Base-by-base conservation (phyloP, 1,140 invertebrate genomes). In the Rhysida immarginata region DNA sequence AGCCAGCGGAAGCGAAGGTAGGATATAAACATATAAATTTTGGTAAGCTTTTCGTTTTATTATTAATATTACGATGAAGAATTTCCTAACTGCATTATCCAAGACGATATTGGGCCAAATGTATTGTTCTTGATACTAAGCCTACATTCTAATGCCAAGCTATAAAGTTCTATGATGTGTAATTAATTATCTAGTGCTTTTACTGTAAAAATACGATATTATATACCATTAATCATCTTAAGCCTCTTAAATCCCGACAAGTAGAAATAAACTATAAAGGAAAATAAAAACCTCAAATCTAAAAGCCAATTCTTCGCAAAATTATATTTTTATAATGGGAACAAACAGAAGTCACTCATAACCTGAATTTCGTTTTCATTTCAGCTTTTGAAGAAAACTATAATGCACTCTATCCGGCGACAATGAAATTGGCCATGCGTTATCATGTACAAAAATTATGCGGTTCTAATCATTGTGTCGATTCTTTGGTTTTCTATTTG, bases 401-500 rank as follows among this genome's bases (percentile, higher is more conserved):
- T 2, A 63, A 65, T 13, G 59, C 60, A 14, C 64, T 75, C 2
- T 69, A 71, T 58, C 71, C 76, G 0, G 67, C 75, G 0, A 68
- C 69, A 8, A 66, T 75, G 63, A 78, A 78, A 62, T 58, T 71
- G 1, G 71, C 69, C 2, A 55, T 77, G 23, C 63, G 76, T 14
- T 72, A 74, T 56, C 75, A 77, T 62, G 61, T 77, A 2, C 63
- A 66, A 54, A 71, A 68, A 2, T 43, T 77, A 24, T 78, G 77
- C 61, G 61, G 64, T 29, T 64, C 67, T 0, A 57, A 67, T 0
- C 70, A 73, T 53, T 78, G 77, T 54, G 72, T 71, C 0, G 75
- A 78, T 59, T 70, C 74, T 0, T 63, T 78, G 1, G 68, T 77
- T 21, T 53, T 78, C 14, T 78, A 77, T 58, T 54, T 78, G 48